Conservation (phyloP, 2,888 invertebrate genomes). For the Thera britannica region DNA sequence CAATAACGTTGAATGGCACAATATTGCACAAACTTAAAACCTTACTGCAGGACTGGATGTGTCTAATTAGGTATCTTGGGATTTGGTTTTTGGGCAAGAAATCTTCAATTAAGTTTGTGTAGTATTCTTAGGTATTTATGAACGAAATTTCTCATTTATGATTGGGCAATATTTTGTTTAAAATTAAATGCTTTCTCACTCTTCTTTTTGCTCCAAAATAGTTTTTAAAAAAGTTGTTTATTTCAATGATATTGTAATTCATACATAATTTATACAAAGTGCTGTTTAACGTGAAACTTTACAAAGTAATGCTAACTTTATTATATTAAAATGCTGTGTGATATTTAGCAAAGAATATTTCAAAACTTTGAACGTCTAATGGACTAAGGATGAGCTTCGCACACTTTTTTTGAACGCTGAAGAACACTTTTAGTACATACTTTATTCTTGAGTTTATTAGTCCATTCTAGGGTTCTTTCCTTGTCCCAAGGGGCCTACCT, state of each 20-base stretch:
- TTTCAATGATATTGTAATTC: neutral
- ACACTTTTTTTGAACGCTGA: slow-evolving; percentile 34
- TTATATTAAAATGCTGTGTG: slow-evolving; percentile 18
- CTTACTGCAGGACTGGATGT: neutral
- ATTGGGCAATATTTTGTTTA: no score
- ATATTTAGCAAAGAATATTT: slow-evolving; percentile 37
- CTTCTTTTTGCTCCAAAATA: neutral
- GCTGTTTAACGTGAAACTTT: slow-evolving; percentile 2
- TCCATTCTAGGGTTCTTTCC: neutral
- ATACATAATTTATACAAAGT: neutral
- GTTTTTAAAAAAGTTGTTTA: neutral
- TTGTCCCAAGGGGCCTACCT: neutral
- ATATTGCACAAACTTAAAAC: slow-evolving; percentile 49
- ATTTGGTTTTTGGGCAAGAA: no score
- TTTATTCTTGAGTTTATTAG: slow-evolving; percentile 31
- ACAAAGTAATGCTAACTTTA: slow-evolving; percentile 5
- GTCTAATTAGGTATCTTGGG: neutral
- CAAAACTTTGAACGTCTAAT: slow-evolving; percentile 39
- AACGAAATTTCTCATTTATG: no score
- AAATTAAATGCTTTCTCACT: no score
- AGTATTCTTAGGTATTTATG: no score
- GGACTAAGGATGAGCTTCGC: slow-evolving; percentile 34
- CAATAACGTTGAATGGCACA: slow-evolving; percentile 71
- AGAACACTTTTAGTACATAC: slow-evolving; percentile 29
- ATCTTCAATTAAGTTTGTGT: no score